Percentiles rank a stretch among this genome's conserved stretches.
Evolutionary conservation across 1,140 invertebrate species (phyloP).

Genomic region (Dinothrombium tinctorium): DNA sequence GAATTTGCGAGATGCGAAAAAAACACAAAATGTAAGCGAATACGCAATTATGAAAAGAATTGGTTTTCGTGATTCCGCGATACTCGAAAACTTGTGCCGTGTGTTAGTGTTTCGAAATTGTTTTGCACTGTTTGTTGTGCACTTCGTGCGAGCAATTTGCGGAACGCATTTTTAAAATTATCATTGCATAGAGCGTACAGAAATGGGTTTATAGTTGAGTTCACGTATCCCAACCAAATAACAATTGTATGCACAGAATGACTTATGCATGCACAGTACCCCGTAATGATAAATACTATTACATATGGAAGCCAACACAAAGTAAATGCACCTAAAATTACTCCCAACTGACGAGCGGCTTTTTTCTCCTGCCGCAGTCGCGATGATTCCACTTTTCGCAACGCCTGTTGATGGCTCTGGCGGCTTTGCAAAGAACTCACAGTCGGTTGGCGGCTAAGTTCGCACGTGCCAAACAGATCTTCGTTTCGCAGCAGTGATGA

Average conservation of each 20-base stretch:
- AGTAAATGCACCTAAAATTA: slow-evolving; percentile 38
- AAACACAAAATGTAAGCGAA: too few species aligned
- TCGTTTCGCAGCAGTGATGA: too few species aligned
- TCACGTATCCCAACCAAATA: slow-evolving; percentile 31
- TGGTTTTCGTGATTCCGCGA: not conserved
- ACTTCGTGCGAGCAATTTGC: slow-evolving; percentile 22
- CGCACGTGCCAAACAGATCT: too few species aligned
- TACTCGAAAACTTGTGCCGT: not conserved
- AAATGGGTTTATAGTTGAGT: slow-evolving; percentile 31
- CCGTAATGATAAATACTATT: slow-evolving; percentile 33
- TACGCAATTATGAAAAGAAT: not conserved
- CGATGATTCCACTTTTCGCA: slow-evolving; percentile 8
- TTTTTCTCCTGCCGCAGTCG: slow-evolving; percentile 31
- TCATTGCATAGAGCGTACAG: slow-evolving; percentile 32
- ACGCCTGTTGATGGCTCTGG: slow-evolving; percentile 5
- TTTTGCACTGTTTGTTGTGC: not conserved
- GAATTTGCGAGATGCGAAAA: too few species aligned
- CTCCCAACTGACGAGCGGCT: slow-evolving; percentile 35
- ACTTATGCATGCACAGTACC: slow-evolving; percentile 30
- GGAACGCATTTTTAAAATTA: slow-evolving; percentile 29
- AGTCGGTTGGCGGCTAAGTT: too few species aligned
- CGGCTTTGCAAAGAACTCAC: too few species aligned
- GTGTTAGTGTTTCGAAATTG: not conserved
- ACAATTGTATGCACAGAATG: slow-evolving; percentile 23
- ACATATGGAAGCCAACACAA: slow-evolving; percentile 39